Evolutionary conservation across 2,888 invertebrate species (phyloP).

Genomic region (Morpho deidamia): DNA sequence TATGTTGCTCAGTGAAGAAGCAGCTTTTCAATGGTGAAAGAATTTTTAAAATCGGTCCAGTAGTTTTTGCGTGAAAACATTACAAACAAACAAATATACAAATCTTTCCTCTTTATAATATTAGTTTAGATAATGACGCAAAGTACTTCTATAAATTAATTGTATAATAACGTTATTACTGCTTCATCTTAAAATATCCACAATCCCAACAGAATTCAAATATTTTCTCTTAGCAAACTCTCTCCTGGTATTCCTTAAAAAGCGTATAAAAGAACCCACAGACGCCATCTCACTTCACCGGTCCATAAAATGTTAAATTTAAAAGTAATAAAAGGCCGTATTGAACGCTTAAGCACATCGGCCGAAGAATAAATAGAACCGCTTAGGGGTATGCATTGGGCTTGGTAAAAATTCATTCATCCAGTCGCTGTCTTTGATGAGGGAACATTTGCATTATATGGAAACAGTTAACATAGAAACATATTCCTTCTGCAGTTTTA

Average conservation of each 20-base stretch:
- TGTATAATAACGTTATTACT: too few relatives aligned
- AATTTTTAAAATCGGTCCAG: too few relatives aligned
- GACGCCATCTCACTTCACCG: background rate
- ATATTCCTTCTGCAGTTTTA: background rate
- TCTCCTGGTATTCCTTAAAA: too few relatives aligned
- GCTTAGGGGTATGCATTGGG: constrained; percentile 34
- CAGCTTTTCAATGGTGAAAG: too few relatives aligned
- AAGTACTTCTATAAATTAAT: too few relatives aligned
- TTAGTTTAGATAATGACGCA: too few relatives aligned
- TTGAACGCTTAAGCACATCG: constrained; percentile 20
- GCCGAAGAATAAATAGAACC: constrained; percentile 20
- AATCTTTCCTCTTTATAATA: too few relatives aligned
- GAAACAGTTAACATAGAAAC: background rate
- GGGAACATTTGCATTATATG: background rate
- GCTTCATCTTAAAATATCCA: too few relatives aligned
- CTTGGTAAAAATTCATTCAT: constrained; percentile 65
- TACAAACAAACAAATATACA: too few relatives aligned
- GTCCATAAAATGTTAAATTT: constrained; percentile 14
- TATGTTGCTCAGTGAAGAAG: too few relatives aligned
- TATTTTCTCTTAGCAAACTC: background rate
- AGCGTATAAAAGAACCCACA: background rate
- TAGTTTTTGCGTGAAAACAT: too few relatives aligned
- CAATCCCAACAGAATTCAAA: too few relatives aligned
- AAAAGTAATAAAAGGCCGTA: constrained; percentile 18
- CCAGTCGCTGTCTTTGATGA: constrained; percentile 37